These are phyloP conservation scores for Microtus pennsylvanicus DNA, from an alignment of 2,113 vertebrate genomes.

Conservation along the genomic window DNA sequence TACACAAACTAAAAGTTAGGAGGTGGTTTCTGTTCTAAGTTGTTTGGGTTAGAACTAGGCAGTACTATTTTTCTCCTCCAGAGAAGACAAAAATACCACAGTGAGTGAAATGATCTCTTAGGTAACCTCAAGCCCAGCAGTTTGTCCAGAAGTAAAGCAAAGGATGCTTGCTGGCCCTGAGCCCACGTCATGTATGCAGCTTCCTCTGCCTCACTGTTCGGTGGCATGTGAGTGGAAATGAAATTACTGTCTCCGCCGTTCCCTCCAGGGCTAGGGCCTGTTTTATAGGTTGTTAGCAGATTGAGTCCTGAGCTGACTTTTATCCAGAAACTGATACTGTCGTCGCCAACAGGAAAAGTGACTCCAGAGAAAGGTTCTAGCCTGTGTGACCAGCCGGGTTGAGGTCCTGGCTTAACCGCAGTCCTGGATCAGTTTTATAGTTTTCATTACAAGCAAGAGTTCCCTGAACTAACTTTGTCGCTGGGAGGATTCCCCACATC, in stretches of 20 bases:
- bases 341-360: neutral
- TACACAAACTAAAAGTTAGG: neutral
- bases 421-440: neutral
- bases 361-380: neutral
- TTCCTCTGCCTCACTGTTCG: too few species aligned
- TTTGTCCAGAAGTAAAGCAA: slow-evolving; percentile 47
- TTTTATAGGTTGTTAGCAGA: neutral
- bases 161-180: neutral
- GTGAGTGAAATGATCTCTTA: neutral
- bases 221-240: accelerated
- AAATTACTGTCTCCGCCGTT: neutral
- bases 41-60: slow-evolving; percentile 6
- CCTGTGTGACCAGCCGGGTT: neutral
- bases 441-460: neutral
- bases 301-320: neutral
- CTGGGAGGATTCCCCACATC: neutral
- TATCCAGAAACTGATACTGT: neutral
- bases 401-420: neutral
- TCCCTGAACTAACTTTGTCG: neutral
- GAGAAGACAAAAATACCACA: neutral
- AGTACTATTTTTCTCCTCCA: slow-evolving; percentile 12
- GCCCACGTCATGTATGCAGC: neutral
- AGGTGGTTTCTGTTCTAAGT: neutral
- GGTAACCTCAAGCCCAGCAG: slow-evolving; percentile 11
- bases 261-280: too few species aligned